A percentile compares a stretch with the other conserved stretches of the same genome.
phyloP scores from a whole-genome alignment of 2,888 invertebrate species.

The Kryphioiulus occultus region DNA sequence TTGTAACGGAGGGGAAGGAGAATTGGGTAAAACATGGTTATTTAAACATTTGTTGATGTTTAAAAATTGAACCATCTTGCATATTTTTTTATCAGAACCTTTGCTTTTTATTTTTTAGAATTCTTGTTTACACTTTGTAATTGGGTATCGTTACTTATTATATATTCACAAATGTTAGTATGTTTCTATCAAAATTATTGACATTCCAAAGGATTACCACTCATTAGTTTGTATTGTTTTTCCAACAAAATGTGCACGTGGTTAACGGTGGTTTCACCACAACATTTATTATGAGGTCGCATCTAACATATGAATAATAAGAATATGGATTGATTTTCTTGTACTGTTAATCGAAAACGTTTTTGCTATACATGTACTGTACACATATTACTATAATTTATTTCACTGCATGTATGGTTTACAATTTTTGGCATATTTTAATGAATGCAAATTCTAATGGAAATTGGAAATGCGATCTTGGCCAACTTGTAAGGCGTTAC shows the following conservation, averaged over 20 bases:
- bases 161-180: neutral
- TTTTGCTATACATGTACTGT: neutral
- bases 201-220: neutral
- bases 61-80: neutral
- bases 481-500: too few relatives aligned
- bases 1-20: neutral
- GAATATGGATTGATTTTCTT: too few relatives aligned
- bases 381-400: too few relatives aligned
- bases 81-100: neutral
- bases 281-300: neutral
- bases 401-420: too few relatives aligned
- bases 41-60: neutral
- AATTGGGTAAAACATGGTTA: too few relatives aligned
- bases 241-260: neutral
- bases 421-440: neutral
- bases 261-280: neutral
- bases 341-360: neutral
- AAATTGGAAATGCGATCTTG: too few relatives aligned
- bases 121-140: neutral
- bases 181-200: neutral
- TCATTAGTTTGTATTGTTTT: neutral
- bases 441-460: neutral
- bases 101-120: conserved; percentile 23
- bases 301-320: neutral
- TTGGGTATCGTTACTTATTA: neutral